Conservation (phyloP, 92 coral and sea anemone species). For the Zoanthus sansibaricus region DNA sequence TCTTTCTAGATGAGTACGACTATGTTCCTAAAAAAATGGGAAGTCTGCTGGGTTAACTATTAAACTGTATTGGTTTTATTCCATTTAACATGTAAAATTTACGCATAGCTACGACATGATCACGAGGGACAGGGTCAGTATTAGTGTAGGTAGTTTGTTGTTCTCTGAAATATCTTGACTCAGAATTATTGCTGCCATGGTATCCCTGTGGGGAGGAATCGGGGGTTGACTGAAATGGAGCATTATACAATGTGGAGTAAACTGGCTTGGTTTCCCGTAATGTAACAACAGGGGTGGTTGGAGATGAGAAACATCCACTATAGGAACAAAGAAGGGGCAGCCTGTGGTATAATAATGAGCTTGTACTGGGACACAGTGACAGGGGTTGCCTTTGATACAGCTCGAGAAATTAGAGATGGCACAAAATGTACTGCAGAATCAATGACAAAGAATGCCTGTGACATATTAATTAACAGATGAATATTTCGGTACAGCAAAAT, state of each 20-base stretch:
- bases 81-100: slow-evolving; percentile 57
- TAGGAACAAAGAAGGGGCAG: background rate
- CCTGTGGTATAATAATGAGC: background rate
- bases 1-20: slow-evolving; percentile 58
- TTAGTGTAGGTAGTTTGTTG: background rate
- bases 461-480: too few relatives aligned
- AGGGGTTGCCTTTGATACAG: too few relatives aligned
- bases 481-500: background rate
- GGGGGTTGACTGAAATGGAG: slow-evolving; percentile 10
- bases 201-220: background rate
- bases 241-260: background rate
- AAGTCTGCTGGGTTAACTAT: slow-evolving; percentile 64
- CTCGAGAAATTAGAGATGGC: too few relatives aligned
- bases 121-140: background rate
- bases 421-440: too few relatives aligned
- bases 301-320: background rate
- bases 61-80: slow-evolving; percentile 57
- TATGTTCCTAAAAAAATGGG: slow-evolving; percentile 61
- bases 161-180: background rate
- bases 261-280: background rate
- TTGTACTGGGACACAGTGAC: background rate
- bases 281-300: background rate
- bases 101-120: slow-evolving; percentile 56
- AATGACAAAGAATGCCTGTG: too few relatives aligned
- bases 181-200: background rate